Conservation (phyloP, 2,797 vertebrate genomes). For the Phoxinus dragarum region DNA sequence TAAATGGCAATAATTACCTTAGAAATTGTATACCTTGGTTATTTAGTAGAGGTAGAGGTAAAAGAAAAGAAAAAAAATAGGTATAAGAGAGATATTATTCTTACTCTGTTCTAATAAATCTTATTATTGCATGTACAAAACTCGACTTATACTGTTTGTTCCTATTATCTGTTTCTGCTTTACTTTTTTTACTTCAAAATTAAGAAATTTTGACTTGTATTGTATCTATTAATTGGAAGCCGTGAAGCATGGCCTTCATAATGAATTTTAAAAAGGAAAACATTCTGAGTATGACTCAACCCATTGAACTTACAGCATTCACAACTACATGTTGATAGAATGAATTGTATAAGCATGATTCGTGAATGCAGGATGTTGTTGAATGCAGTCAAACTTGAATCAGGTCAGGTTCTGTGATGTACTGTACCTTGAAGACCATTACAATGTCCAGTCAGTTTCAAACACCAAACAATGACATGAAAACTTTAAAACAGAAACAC, state of each 20-base stretch:
- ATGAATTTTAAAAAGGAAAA: constrained; percentile 27
- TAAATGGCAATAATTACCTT: background rate
- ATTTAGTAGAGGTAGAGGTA: background rate
- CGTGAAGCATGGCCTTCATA: constrained; percentile 24
- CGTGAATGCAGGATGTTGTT: background rate
- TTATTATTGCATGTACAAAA: background rate
- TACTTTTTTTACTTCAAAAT: constrained; percentile 13
- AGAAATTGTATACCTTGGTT: background rate
- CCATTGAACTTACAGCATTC: background rate
- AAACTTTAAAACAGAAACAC: background rate
- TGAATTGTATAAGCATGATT: background rate
- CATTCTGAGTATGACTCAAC: background rate
- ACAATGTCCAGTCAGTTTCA: background rate
- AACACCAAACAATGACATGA: background rate
- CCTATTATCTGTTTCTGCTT: background rate
- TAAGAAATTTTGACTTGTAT: background rate
- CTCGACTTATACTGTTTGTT: background rate
- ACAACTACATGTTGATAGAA: background rate
- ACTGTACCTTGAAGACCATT: background rate
- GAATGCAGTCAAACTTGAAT: constrained; percentile 12
- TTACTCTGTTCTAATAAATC: background rate
- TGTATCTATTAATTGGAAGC: constrained; percentile 24
- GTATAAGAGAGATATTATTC: too few relatives aligned
- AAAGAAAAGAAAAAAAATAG: too few relatives aligned
- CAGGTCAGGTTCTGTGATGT: background rate